Base-by-base conservation (phyloP, 2,113 vertebrate species). In the Laterallus jamaicensis region DNA sequence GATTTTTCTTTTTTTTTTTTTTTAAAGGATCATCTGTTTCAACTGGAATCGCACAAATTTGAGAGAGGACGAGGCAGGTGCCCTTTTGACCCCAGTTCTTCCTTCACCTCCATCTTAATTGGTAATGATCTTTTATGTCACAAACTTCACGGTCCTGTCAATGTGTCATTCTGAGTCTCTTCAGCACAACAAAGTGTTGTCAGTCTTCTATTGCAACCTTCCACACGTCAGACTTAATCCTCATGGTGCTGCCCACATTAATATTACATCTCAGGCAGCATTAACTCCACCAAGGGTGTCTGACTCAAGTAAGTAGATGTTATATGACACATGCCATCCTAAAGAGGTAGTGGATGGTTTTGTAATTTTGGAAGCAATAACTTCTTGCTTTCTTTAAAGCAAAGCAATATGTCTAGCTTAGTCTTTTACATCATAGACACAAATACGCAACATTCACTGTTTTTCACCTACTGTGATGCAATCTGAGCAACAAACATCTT, bases 61-160 rank as follows among this genome's bases (percentile, higher is more conserved):
- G 98, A 99, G 86, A 98, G 98, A 90, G 99, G 99, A 94, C 98
- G 98, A 97, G 99, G 99, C 83, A 98, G 98, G 90, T 99, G 99
- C 94, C 99, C 99, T 5, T 99, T 98, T 78, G 99, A 99, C 95
- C 98, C 98, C 92, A 98, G 96, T 93, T 99, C 99, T 91, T 98
- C 99, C 90, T 99, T 98, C 93, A 98, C 98, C 52, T 99, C 99
- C 44, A 98, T 98, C 17, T 95, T 99, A 86, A 98, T 98, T 95
- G 98, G 99, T 99, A 99, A 98, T 97, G 96, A 92, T 95, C 84
- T 90, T 90, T 92, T 86, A 67, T 88, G 71, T 95, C 52, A 44
- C 73, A 83, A 63, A 40, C 79, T 69, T 95, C 87, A 69, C 4
- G 1, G 80, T 88, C 60, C 89, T 85, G 39, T 95, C 93, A 90